phyloP scores from a whole-genome alignment of 2,113 vertebrate species.

The Onychostruthus taczanowskii region DNA sequence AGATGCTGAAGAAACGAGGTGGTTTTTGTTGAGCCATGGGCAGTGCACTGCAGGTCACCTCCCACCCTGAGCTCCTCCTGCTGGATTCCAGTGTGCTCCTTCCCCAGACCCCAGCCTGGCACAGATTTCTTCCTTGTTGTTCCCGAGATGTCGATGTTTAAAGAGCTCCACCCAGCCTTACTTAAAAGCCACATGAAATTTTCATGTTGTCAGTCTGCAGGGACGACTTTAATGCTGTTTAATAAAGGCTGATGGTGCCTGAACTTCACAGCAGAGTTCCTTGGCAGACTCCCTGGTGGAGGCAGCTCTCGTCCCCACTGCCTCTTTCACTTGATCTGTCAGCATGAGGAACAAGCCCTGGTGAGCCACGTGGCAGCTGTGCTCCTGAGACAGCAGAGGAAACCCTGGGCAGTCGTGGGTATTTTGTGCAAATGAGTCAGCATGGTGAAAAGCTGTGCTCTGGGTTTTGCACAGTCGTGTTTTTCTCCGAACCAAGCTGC shows the following conservation, averaged over 20 bases:
- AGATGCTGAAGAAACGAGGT: background rate
- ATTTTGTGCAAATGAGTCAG: background rate
- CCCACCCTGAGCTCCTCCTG: background rate
- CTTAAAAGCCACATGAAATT: conserved; percentile 23
- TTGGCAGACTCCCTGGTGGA: background rate
- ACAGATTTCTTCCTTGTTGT: background rate
- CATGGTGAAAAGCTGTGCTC: background rate
- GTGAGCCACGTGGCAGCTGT: background rate
- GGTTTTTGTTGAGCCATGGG: background rate
- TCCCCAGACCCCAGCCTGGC: background rate
- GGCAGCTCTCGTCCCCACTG: background rate
- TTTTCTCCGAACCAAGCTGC: background rate
- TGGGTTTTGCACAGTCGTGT: background rate
- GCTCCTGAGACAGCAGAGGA: background rate
- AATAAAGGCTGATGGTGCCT: conserved; percentile 13
- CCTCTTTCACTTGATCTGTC: background rate
- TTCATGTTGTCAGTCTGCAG: background rate
- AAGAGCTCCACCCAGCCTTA: background rate
- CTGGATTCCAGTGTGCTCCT: background rate
- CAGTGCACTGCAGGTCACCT: background rate
- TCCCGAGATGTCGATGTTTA: background rate
- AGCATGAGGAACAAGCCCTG: background rate
- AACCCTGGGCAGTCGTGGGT: background rate
- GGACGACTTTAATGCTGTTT: background rate
- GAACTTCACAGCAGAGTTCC: background rate